Conservation (phyloP, 2,113 vertebrate genomes). For the Gasterosteus aculeatus region DNA sequence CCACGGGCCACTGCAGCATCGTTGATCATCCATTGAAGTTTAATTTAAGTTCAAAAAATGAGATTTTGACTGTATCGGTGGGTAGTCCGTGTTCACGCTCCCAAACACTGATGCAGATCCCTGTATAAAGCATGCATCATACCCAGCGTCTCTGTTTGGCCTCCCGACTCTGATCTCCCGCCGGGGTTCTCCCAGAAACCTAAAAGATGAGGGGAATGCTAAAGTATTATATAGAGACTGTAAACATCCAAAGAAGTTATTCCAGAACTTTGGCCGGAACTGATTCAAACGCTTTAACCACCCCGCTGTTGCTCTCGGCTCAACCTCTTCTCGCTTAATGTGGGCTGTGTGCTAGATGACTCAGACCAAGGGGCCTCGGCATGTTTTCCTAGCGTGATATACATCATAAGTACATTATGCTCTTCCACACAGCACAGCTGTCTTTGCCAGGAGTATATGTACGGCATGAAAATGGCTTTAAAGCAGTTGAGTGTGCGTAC, state of each 20-base stretch:
- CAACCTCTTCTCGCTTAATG: conserved; percentile 19
- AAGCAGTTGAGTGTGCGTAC: conserved; percentile 1
- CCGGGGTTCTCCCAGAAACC: conserved; percentile 24
- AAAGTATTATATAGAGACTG: conserved; percentile 44
- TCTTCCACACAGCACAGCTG: conserved; percentile 16
- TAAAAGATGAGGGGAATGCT: neutral
- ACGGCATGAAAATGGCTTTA: conserved; percentile 13
- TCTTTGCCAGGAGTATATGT: conserved; percentile 1
- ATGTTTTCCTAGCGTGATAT: conserved; percentile 41
- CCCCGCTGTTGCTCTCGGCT: conserved; percentile 20
- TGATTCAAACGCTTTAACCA: conserved; percentile 57
- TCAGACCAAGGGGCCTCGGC: conserved; percentile 28
- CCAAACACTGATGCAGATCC: neutral
- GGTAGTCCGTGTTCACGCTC: neutral
- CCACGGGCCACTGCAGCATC: neutral
- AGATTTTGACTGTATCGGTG: neutral
- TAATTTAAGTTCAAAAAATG: neutral
- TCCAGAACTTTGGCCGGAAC: conserved; percentile 47
- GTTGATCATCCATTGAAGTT: neutral
- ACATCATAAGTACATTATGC: conserved; percentile 35
- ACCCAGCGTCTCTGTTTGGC: too few species aligned
- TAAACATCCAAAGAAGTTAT: conserved; percentile 28
- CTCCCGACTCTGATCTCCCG: neutral
- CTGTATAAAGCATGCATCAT: too few species aligned
- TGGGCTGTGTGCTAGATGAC: conserved; percentile 31